phyloP scores from a whole-genome alignment of 2,888 invertebrate species.

The Xanthostigma xanthostigma region DNA sequence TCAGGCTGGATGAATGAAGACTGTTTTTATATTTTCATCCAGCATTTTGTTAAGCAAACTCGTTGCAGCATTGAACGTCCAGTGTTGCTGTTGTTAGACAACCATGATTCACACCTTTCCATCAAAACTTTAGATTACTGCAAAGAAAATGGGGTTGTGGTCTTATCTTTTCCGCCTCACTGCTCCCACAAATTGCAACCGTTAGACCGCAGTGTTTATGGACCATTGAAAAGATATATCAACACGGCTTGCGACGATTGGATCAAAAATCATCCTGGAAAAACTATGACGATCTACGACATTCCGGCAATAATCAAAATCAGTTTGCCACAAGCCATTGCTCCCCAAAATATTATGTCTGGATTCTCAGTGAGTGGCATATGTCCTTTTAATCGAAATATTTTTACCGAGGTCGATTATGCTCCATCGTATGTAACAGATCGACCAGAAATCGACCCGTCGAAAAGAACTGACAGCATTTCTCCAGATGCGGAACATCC shows the following conservation, averaged over 20 bases:
- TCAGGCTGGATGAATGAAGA: slow-evolving; percentile 18
- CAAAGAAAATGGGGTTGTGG: background rate
- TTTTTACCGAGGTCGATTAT: too few species aligned
- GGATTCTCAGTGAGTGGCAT: too few species aligned
- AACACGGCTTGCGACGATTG: slow-evolving; percentile 7
- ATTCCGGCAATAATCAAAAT: too few species aligned
- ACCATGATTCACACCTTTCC: slow-evolving; percentile 1
- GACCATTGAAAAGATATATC: slow-evolving; percentile 7
- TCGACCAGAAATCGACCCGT: too few species aligned
- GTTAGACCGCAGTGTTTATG: slow-evolving; percentile 8
- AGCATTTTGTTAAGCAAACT: slow-evolving; percentile 11
- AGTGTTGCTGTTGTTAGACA: slow-evolving; percentile 2
- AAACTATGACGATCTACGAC: too few species aligned
- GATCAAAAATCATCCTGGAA: background rate
- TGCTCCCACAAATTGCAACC: slow-evolving; percentile 10
- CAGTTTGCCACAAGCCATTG: too few species aligned
- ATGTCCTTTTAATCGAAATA: too few species aligned
- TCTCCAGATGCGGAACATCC: too few species aligned
- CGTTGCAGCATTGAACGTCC: slow-evolving; percentile 5
- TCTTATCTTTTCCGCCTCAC: slow-evolving; percentile 9
- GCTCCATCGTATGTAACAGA: too few species aligned
- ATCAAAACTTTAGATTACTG: background rate
- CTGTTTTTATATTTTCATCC: too few species aligned
- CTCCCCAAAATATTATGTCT: too few species aligned
- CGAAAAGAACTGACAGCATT: too few species aligned